Evolutionary conservation across 2,113 vertebrate species (phyloP), one percentile per base, ranked within the genome.

Genomic region (Ammodytes dubius): DNA sequence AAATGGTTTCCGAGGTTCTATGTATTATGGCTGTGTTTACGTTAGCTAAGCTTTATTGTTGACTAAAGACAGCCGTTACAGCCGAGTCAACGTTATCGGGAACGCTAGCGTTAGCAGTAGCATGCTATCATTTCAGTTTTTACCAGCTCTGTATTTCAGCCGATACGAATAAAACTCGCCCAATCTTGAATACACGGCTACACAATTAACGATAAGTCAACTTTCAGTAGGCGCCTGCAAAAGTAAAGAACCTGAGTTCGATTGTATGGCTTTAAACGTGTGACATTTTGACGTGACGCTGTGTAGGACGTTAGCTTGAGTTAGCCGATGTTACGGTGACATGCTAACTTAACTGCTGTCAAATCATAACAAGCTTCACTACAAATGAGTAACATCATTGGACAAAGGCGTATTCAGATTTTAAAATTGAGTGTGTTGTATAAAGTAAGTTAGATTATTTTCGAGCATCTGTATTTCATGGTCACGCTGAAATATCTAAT

Each of bases 201-300:
- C 0, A 9, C 52, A 72, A 58, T 0, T 1, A 1, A 13, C 1
- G 7, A 1, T 4, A 8, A 1, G 4, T 46, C 4, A 7, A 4
- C 1, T n/a, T 0, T 3, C 5, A 45, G 17, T n/a, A 0, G 0
- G 1, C 7, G 1, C 5, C 0, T 35, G 2, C 0, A 4, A 27
- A 27, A 5, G n/a, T 27, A 50, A 7, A 1, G 3, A 14, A 42
- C 8, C 1, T 2, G 6, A 0, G 0, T 27, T 39, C 13, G 0
- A 47, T 37, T 0, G 13, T 4, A 49, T n/a, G 2, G 7, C 7
- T 7, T 15, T 13, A 47, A 17, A 42, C 37, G 1, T 4, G 37
- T 65, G 46, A 59, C n/a, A 79, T 72, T 70, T 79, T 56, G 61
- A 47, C 6, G 15, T 9, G 10, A 53, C n/a, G 15, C 6, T 60